A percentile compares a stretch with the other conserved stretches of the same genome.
Conservation (phyloP, 2,797 vertebrate species). For the Babyrousa celebensis region DNA sequence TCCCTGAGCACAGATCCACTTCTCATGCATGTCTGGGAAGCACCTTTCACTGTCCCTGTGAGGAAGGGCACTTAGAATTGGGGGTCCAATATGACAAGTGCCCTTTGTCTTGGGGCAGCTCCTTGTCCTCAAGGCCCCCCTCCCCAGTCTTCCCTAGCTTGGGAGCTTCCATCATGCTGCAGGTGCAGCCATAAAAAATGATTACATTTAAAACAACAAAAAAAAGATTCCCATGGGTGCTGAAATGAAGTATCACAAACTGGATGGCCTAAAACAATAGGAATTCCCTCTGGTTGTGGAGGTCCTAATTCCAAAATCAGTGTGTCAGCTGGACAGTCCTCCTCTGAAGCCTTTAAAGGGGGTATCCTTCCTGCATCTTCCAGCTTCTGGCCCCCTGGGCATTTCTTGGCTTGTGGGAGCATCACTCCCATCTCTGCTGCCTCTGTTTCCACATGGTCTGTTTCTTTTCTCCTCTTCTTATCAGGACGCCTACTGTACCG, state of each 20-base stretch:
- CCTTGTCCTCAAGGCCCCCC: rapidly evolving
- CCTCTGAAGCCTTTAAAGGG: rapidly evolving
- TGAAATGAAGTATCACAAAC: background rate
- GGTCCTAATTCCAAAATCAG: too few species aligned
- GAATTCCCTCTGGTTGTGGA: background rate
- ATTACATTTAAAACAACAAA: too few species aligned
- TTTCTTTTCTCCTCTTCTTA: background rate
- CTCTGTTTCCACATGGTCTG: background rate
- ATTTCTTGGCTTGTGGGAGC: rapidly evolving
- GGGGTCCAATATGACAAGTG: rapidly evolving
- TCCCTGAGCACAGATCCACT: rapidly evolving
- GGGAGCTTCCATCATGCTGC: too few species aligned
- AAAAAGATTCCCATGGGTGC: background rate
- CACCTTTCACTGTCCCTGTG: rapidly evolving
- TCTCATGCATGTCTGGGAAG: rapidly evolving
- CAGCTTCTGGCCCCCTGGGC: rapidly evolving
- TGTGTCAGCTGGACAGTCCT: rapidly evolving
- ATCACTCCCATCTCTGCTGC: background rate
- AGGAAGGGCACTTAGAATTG: background rate
- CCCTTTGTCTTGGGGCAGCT: background rate
- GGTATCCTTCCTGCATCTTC: background rate
- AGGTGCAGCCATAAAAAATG: too few species aligned
- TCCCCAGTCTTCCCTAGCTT: too few species aligned
- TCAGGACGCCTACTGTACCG: too few species aligned
- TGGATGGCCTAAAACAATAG: rapidly evolving